phyloP scores from a whole-genome alignment of 30 jellyfish, hydroid and myxozoan genomes.

The Aurelia aurita complex sp. Pacific region DNA sequence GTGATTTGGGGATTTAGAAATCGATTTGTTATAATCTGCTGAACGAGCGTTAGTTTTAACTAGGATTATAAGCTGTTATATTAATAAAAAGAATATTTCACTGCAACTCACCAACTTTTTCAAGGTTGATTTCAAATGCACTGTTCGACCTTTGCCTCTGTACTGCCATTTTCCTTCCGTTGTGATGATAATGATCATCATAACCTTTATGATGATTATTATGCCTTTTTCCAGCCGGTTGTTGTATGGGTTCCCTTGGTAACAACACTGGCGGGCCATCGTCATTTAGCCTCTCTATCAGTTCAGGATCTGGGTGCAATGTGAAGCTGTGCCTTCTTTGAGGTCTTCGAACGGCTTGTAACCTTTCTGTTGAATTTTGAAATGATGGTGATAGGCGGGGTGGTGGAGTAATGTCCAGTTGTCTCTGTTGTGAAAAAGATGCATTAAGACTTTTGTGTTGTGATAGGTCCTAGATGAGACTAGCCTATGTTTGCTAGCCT shows the following conservation, averaged over 20 bases:
- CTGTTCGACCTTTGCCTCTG: slow-evolving; percentile 9
- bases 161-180: not conserved
- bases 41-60: too few relatives aligned
- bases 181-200: not conserved
- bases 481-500: too few relatives aligned
- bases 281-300: not conserved
- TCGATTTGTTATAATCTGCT: too few relatives aligned
- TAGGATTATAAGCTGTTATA: too few relatives aligned
- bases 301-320: not conserved
- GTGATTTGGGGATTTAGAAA: too few relatives aligned
- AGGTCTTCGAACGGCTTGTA: not conserved
- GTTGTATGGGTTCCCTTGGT: slow-evolving; percentile 58
- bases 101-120: not conserved
- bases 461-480: not conserved
- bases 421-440: slow-evolving; percentile 4
- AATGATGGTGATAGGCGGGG: slow-evolving; percentile 61
- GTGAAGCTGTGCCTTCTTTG: slow-evolving; percentile 32
- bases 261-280: slow-evolving; percentile 25
- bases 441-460: not conserved
- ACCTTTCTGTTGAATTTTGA: slow-evolving; percentile 52
- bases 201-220: too few relatives aligned
- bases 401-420: slow-evolving; percentile 35
- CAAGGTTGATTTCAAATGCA: not conserved
- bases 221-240: not conserved
- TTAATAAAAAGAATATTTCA: not conserved